A percentile compares a stretch with the other conserved stretches of the same genome.
These are phyloP conservation scores for Sericinus montela DNA, from an alignment of 2,888 invertebrate species.

Conservation along the genomic window DNA sequence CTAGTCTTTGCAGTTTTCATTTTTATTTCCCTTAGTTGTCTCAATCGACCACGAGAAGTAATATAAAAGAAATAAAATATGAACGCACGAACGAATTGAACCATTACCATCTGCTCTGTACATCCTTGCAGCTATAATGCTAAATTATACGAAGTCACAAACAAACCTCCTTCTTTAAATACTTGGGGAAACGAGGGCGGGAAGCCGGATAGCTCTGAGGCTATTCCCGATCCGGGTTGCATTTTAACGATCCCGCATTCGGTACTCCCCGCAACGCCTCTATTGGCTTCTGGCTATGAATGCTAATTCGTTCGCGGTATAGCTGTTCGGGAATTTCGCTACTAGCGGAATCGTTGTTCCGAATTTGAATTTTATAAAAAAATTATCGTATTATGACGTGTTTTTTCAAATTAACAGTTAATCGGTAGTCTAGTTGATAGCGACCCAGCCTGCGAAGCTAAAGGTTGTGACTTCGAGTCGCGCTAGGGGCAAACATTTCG, in stretches of 20 bases:
- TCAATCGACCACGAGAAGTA: too few species aligned
- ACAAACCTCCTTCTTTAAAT: slow-evolving; percentile 4
- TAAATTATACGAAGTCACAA: slow-evolving; percentile 2
- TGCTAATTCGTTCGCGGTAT: slow-evolving; percentile 21
- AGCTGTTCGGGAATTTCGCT: slow-evolving; percentile 14
- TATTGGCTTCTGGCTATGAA: slow-evolving; percentile 24
- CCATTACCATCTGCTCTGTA: not conserved
- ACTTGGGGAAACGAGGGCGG: slow-evolving; percentile 38
- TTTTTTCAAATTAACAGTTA: too few species aligned
- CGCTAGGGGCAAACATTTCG: too few species aligned
- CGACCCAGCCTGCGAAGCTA: too few species aligned
- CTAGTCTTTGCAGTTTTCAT: too few species aligned
- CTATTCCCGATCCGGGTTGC: slow-evolving; percentile 37
- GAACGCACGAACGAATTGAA: too few species aligned
- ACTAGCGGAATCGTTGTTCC: not conserved
- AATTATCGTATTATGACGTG: too few species aligned
- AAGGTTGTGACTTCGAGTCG: too few species aligned
- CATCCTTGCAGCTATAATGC: not conserved
- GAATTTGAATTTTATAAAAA: too few species aligned
- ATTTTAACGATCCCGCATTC: slow-evolving; percentile 39
- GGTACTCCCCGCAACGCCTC: slow-evolving; percentile 20
- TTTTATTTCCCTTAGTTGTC: too few species aligned
- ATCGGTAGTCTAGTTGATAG: too few species aligned
- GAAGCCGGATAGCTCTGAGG: slow-evolving; percentile 37
- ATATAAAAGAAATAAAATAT: too few species aligned